These are phyloP conservation scores for Ciconia maguari DNA, from an alignment of 2,113 vertebrate genomes.

Conservation along the genomic window DNA sequence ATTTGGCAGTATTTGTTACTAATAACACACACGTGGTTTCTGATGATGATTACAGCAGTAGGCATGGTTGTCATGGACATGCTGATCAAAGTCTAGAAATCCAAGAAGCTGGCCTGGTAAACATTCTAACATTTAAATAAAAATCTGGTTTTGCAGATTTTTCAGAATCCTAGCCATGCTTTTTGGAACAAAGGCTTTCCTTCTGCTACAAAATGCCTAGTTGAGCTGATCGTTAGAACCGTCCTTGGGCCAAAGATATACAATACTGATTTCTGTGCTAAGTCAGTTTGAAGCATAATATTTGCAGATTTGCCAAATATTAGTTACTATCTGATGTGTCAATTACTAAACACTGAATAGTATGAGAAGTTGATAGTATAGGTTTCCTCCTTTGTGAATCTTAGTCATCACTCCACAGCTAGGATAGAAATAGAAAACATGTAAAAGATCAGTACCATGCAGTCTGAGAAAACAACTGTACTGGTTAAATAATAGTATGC, in stretches of 20 bases:
- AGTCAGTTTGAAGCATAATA: background rate
- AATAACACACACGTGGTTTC: background rate
- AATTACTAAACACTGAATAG: background rate
- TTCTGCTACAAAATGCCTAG: background rate
- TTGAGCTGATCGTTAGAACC: background rate
- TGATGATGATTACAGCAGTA: slow-evolving; percentile 31
- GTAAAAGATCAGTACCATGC: background rate
- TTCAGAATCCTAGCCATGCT: background rate
- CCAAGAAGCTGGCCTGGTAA: background rate
- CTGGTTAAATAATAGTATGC: background rate
- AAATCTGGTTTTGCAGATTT: background rate
- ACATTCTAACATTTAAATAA: background rate
- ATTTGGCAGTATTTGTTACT: background rate
- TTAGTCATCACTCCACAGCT: background rate
- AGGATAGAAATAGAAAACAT: background rate
- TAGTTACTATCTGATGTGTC: background rate
- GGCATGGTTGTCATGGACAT: background rate
- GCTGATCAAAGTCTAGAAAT: slow-evolving; percentile 16
- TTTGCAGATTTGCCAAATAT: background rate
- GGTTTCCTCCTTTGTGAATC: background rate
- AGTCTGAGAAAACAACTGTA: background rate
- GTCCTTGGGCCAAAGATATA: background rate
- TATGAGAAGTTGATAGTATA: background rate
- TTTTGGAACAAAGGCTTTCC: background rate
- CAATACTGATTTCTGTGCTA: background rate